phyloP scores from a whole-genome alignment of 2,113 vertebrate genomes.

The Laticauda laticaudata region DNA sequence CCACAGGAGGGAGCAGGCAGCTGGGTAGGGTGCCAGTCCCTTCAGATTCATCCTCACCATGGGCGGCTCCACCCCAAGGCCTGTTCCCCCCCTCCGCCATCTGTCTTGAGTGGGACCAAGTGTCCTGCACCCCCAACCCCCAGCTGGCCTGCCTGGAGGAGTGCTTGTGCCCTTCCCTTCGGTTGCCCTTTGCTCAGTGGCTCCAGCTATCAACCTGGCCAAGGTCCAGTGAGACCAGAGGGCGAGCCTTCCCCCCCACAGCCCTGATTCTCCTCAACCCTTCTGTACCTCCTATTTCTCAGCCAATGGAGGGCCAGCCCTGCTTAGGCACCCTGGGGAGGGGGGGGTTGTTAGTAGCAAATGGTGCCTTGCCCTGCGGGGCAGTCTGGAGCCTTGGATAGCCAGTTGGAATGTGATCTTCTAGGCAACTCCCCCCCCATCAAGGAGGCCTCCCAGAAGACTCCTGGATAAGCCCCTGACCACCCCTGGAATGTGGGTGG shows the following conservation, averaged over 20 bases:
- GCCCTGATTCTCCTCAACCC: no score
- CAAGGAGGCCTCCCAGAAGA: conserved; percentile 67
- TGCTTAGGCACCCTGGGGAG: background rate
- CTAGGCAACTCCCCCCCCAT: background rate
- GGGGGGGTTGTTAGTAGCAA: background rate
- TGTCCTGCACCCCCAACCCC: conserved; percentile 42
- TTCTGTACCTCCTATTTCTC: no score
- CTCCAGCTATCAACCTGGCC: no score
- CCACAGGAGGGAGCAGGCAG: background rate
- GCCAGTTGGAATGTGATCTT: background rate
- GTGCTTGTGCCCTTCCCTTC: background rate
- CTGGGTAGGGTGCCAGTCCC: background rate
- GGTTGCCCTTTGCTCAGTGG: background rate
- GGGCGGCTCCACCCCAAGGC: background rate
- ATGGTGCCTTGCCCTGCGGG: background rate
- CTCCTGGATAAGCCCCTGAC: conserved; percentile 62
- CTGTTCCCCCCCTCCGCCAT: conserved; percentile 35
- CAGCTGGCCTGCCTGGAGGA: conserved; percentile 35
- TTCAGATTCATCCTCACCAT: rapidly evolving
- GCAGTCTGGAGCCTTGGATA: background rate
- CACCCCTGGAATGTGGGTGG: conserved; percentile 16
- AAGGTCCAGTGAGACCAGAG: no score
- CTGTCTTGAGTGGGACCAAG: conserved; percentile 39
- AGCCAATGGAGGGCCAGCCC: no score
- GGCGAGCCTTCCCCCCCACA: no score